Base-by-base conservation (phyloP, 2,113 vertebrate species). In the Cyrtonyx montezumae region DNA sequence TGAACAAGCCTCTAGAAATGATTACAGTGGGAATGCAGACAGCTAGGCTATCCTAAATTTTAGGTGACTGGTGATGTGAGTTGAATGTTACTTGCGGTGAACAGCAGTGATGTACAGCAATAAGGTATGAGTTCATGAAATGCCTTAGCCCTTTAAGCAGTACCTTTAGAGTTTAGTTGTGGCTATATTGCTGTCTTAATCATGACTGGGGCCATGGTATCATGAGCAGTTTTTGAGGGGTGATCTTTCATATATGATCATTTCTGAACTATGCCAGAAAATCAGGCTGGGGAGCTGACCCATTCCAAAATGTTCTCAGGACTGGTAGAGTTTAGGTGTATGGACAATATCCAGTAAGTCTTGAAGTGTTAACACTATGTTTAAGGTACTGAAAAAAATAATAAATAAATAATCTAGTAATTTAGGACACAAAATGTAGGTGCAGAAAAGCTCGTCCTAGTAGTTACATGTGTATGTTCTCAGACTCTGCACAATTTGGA, bases 231-330 rank as follows among this genome's bases (percentile, higher is more conserved):
- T 76, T 63, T 66, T 5, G 61, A 32, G 3, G 32, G 15, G 26
- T 17, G 17, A 34, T 70, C 12, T 26, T 36, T 32, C 25, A 22
- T 15, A 36, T 58, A 37, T 28, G 58, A 59, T 28, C n/a, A 79
- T 71, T 76, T 30, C n/a, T 48, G 49, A 79, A 51, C 25, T 3
- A 23, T 40, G 16, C 5, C 28, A 88, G 14, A 69, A 75, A 66
- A 42, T 18, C 51, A 9, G 7, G 58, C 43, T 79, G 22, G 23
- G 23, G 32, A 66, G 9, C 26, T 51, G 49, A 8, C 32, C 36
- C 26, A 11, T 37, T 32, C 26, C 58, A 63, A 58, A 49, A 25
- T 58, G 16, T 42, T 59, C 26, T 40, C 0, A 0, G 14, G 21
- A 56, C 25, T 22, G 10, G 51, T 45, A 34, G 79, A 8, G 42